Base-by-base conservation (phyloP, 2,888 invertebrate species). In the Shargacucullia verbasci region DNA sequence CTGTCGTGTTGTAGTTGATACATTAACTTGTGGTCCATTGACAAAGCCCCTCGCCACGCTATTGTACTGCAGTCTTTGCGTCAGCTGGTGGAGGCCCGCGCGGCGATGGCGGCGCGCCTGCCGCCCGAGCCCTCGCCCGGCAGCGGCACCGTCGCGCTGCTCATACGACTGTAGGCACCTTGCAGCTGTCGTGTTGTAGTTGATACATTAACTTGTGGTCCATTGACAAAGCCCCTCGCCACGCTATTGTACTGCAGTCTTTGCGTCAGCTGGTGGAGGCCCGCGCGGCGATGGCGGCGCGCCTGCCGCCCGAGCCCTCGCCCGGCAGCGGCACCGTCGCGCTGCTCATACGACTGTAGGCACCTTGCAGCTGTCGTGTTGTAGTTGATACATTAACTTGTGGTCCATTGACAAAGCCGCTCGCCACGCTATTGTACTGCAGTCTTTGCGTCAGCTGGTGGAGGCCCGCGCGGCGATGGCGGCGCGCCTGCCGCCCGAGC, bases 131-230 rank as follows among this genome's bases (percentile, higher is more conserved):
- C 99, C 5, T 94, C 95, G 66, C 77, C 95, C n/a, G 94, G 95
- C 53, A 89, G 95, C 76, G 95, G 96, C 79, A 95, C 97, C 0
- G 96, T 99, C 61, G 96, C 96, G 81, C 95, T 99, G 65, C 96
- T 99, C 50, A 97, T 99, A 78, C 98, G 99, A 80, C 95, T 99
- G 82, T n/a, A n/a, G n/a, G n/a, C n/a, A n/a, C n/a, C n/a, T n/a
- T n/a, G n/a, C n/a, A n/a, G n/a, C n/a, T n/a, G n/a, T n/a, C n/a
- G n/a, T n/a, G n/a, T n/a, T n/a, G n/a, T n/a, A n/a, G n/a, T n/a
- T n/a, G 27, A 7, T 5, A 27, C 7, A 27, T 27, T 5, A 27
- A 27, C 3, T 5, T 27, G 3, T 3, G 3, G 7, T 1, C 11
- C 1, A 10, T 44, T 12, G 15, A 39, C 12, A 14, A 12, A 15